Evolutionary conservation across 2,888 invertebrate genomes (phyloP).

Genomic region (Willowsia nigromaculata): DNA sequence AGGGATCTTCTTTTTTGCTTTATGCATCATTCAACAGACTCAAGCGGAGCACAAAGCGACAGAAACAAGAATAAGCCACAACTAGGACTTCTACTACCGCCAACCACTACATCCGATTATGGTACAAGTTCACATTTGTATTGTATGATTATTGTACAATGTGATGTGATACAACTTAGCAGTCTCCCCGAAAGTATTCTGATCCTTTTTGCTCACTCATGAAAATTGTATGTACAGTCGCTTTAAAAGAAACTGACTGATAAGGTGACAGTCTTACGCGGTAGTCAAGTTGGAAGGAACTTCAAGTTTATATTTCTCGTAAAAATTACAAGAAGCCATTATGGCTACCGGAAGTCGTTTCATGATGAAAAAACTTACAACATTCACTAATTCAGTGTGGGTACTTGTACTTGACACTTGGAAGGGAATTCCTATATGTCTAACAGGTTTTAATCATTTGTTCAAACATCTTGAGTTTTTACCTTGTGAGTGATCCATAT

Average conservation of each 20-base stretch:
- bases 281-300: no score
- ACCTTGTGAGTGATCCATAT: no score
- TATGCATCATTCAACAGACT: constrained; percentile 31
- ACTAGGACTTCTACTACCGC: constrained; percentile 7
- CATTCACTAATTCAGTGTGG: no score
- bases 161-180: constrained; percentile 1
- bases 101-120: constrained; percentile 34
- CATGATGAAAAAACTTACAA: no score
- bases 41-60: background rate
- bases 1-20: constrained; percentile 21
- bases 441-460: no score
- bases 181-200: constrained; percentile 6
- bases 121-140: constrained; percentile 26
- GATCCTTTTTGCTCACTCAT: constrained; percentile 46
- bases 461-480: no score
- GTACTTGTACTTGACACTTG: no score
- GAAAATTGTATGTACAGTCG: constrained; percentile 18
- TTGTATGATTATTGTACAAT: background rate
- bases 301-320: no score
- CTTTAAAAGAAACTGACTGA: background rate
- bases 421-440: no score
- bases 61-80: constrained; percentile 16
- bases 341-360: no score
- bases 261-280: background rate
- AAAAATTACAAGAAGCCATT: no score